Evolutionary conservation across 2,888 invertebrate species (phyloP).

Genomic region (Drosophila peninsularis): DNA sequence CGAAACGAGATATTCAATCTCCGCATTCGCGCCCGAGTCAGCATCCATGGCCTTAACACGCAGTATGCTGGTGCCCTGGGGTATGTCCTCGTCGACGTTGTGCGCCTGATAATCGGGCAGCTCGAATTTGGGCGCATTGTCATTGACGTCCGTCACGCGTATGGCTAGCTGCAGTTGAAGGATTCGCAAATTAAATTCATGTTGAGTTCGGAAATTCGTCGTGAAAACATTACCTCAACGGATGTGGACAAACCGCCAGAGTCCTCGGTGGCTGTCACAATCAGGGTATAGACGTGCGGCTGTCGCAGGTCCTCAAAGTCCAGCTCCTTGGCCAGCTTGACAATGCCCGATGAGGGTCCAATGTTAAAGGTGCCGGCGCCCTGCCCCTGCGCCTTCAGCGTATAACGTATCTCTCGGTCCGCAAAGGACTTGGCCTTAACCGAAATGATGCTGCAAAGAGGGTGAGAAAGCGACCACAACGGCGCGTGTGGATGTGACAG

Average conservation of each 20-base stretch:
- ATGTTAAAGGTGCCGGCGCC: conserved; percentile 98
- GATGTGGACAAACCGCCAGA: conserved; percentile 98
- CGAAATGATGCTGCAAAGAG: conserved; percentile 92
- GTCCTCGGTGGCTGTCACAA: conserved; percentile 97
- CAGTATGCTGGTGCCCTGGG: conserved; percentile 95
- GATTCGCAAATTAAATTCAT: conserved; percentile 4
- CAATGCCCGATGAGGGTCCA: conserved; percentile 96
- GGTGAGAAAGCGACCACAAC: conserved; percentile 15
- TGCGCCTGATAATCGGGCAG: conserved; percentile 98
- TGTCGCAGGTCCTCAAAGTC: conserved; percentile 98
- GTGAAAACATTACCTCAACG: conserved; percentile 89
- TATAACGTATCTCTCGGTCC: conserved; percentile 97
- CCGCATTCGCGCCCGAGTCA: conserved; percentile 97
- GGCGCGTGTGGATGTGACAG: conserved; percentile 11
- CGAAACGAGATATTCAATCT: conserved; percentile 95
- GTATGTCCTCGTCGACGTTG: conserved; percentile 97
- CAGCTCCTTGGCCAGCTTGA: conserved; percentile 96
- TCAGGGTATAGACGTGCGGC: conserved; percentile 96
- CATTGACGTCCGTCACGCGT: conserved; percentile 97
- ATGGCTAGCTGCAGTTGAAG: conserved; percentile 90
- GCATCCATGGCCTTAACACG: conserved; percentile 98
- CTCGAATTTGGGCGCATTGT: conserved; percentile 98
- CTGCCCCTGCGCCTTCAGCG: conserved; percentile 96
- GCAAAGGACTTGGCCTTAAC: conserved; percentile 99
- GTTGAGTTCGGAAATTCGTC: not conserved